These are phyloP conservation scores for Archips xylosteana DNA, from an alignment of 2,888 invertebrate genomes.

Conservation along the genomic window DNA sequence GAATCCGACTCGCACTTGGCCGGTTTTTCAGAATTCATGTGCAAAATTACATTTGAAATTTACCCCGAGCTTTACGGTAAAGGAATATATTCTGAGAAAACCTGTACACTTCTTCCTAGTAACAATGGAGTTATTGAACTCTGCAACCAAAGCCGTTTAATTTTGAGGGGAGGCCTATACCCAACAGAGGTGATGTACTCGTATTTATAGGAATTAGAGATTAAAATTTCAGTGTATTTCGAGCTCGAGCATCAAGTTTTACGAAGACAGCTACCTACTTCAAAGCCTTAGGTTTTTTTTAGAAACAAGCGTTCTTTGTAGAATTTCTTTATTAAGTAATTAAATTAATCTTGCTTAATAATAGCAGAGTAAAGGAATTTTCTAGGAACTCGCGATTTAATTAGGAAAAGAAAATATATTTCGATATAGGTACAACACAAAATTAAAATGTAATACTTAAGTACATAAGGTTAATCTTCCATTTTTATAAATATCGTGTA, in stretches of 20 bases:
- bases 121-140: no score
- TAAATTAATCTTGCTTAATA: conserved; percentile 4
- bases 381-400: neutral
- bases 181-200: neutral
- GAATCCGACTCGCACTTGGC: no score
- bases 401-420: neutral
- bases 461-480: no score
- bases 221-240: neutral
- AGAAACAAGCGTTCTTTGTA: neutral
- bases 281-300: neutral
- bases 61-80: no score
- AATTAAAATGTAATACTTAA: neutral
- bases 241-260: neutral
- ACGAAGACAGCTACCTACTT: conserved; percentile 2
- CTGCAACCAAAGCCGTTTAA: no score
- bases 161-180: neutral
- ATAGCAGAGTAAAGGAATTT: neutral
- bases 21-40: no score
- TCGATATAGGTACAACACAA: neutral
- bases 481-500: no score
- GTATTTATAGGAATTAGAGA: neutral
- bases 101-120: no score
- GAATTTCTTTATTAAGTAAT: conserved; percentile 9
- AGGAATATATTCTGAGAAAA: no score
- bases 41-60: no score